Percentiles rank a stretch among this genome's conserved stretches.
These are phyloP conservation scores for Siderastrea radians DNA, from an alignment of 92 coral and sea anemone genomes.

Conservation along the genomic window DNA sequence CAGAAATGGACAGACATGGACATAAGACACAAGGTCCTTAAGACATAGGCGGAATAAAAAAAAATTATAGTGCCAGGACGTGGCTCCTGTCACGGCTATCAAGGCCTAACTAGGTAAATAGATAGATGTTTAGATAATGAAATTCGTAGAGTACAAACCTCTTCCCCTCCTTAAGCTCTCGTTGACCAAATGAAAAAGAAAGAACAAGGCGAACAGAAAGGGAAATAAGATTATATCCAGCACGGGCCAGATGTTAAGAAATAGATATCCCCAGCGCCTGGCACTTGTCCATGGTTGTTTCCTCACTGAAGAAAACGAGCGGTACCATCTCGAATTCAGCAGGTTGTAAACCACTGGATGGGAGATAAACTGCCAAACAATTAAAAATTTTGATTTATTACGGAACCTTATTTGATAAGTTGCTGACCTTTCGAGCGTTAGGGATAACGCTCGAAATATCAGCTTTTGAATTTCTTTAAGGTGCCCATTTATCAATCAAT, in stretches of 20 bases:
- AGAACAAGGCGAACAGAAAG: conserved; percentile 26
- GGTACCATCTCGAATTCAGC: conserved; percentile 35
- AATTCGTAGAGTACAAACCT: conserved; percentile 13
- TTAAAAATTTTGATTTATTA: background rate
- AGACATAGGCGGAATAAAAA: too few species aligned
- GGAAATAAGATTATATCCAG: conserved; percentile 38
- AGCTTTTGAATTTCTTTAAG: too few species aligned
- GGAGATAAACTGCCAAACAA: conserved; percentile 31
- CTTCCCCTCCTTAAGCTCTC: background rate
- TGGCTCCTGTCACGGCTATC: too few species aligned
- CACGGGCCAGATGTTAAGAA: conserved; percentile 37
- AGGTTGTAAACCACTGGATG: conserved; percentile 47
- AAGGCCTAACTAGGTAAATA: too few species aligned
- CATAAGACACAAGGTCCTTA: too few species aligned
- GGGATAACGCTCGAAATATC: too few species aligned
- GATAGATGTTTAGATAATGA: too few species aligned
- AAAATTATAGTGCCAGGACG: too few species aligned
- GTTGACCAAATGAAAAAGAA: conserved; percentile 1
- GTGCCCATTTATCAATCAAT: too few species aligned
- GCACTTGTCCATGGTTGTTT: conserved; percentile 12
- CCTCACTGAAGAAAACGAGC: conserved; percentile 20
- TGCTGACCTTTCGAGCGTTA: too few species aligned
- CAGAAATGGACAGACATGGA: too few species aligned
- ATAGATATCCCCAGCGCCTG: conserved; percentile 37
- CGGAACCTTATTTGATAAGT: too few species aligned